A percentile compares a stretch with the other conserved stretches of the same genome.
These are phyloP conservation scores for Cyanoderma ruficeps DNA, from an alignment of 2,113 vertebrate species.

Conservation along the genomic window DNA sequence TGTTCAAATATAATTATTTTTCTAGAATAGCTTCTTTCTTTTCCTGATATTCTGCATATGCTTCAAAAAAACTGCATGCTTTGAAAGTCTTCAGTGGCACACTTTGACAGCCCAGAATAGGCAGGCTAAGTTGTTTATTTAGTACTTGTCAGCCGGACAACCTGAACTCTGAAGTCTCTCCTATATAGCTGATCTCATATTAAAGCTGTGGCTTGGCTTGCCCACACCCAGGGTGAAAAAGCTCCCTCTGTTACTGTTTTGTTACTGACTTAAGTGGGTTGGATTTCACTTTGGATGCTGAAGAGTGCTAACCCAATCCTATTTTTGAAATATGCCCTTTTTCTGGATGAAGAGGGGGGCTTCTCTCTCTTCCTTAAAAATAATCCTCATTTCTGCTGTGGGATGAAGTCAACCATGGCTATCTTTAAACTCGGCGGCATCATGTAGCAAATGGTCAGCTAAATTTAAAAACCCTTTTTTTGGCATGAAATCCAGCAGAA, in stretches of 20 bases:
- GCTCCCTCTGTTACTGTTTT: neutral
- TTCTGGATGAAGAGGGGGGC: neutral
- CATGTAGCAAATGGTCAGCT: conserved; percentile 68
- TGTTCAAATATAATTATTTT: neutral
- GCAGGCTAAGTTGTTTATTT: neutral
- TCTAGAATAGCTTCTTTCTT: neutral
- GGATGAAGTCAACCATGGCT: neutral
- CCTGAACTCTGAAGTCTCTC: neutral
- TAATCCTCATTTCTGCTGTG: neutral
- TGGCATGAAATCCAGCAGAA: conserved; percentile 64
- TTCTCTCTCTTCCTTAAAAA: conserved; percentile 18
- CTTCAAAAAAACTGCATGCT: neutral
- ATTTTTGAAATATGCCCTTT: conserved; percentile 23
- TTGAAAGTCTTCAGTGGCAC: neutral
- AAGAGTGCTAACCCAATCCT: neutral
- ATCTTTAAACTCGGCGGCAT: conserved; percentile 49
- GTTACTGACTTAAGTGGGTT: neutral
- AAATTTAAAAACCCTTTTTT: conserved; percentile 73
- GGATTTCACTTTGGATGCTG: neutral
- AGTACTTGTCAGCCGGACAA: neutral
- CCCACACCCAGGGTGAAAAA: neutral
- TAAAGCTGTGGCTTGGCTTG: neutral
- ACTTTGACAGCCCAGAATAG: neutral
- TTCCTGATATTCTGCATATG: neutral
- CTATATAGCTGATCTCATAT: neutral